Evolutionary conservation across 2,888 invertebrate species (phyloP), one percentile per base, ranked within the genome.

Genomic region (Corythucha ciliata): DNA sequence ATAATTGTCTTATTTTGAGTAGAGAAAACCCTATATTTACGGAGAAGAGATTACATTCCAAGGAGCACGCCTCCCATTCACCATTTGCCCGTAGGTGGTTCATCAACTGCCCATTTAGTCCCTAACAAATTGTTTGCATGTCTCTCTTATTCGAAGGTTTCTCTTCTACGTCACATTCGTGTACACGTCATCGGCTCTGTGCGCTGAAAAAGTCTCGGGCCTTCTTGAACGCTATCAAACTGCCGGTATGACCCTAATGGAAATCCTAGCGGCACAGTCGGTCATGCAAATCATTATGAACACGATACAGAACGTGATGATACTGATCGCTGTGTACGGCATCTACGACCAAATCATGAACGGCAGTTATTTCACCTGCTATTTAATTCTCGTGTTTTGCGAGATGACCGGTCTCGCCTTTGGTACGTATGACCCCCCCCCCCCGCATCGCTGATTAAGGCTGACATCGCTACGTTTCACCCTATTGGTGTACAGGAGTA

Each of bases 171-270:
- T 49, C 32, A 49, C 49, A 3, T 49, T 52, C 26, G 47, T 48
- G 14, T 52, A 47, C 40, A 33, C 52, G 10, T 47, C 52, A 12
- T 40, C 52, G 3, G 40, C 40, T 20, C 22, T 52, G 27, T 41
- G 24, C 39, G 41, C 27, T 29, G 52, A 47, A 16, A 52, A 41
- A 20, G 29, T 32, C 7, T 39, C 41, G 3, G 52, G 52, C 2
- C 44, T 47, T n/a, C 39, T 52, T 14, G 52, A 48, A 22, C 45
- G 52, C n/a, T 39, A 52, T 41, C 46, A 47, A 33, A 52, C 42
- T 2, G 32, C 52, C 7, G 52, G 52, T 52, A 41, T 8, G 32
- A 12, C 16, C 12, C 21, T 49, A 18, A 21, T 25, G 2, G 49
- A 49, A 40, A 37, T 49, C 4, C 32, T 49, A 10, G 2, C 14